Evolutionary conservation across 2,113 vertebrate genomes (phyloP).

Genomic region (Rhinolophus sinicus): DNA sequence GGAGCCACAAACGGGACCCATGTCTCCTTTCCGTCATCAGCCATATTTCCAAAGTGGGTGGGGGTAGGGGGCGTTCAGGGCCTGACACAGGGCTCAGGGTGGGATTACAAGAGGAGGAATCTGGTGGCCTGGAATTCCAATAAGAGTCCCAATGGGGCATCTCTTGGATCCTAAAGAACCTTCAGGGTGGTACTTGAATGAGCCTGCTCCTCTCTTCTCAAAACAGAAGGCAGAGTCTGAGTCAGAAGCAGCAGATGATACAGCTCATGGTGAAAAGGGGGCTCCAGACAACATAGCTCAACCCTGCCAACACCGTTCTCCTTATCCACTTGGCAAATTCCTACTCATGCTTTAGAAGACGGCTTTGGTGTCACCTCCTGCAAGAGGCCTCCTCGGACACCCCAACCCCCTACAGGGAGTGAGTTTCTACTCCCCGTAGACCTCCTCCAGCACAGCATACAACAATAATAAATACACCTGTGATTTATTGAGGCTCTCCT

Average conservation of each 20-base stretch:
- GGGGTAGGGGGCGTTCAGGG: neutral
- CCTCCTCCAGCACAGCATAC: neutral
- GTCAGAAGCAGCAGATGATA: neutral
- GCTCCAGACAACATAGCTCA: neutral
- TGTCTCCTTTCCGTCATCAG: constrained; percentile 61
- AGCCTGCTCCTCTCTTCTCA: neutral
- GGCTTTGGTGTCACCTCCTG: neutral
- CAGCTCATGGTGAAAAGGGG: neutral
- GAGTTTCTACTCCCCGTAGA: neutral
- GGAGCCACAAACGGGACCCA: constrained; percentile 67
- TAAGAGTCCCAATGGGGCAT: neutral
- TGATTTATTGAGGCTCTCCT: neutral
- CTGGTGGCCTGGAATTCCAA: neutral
- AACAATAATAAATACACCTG: neutral
- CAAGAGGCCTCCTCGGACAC: neutral
- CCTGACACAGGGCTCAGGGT: neutral
- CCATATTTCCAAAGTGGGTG: constrained; percentile 45
- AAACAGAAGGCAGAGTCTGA: neutral
- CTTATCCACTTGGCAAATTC: neutral
- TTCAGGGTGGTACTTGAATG: neutral
- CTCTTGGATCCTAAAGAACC: neutral
- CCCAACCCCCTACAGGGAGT: rapidly evolving
- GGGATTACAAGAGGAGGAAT: neutral
- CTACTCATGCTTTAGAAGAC: neutral
- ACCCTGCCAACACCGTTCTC: neutral